phyloP scores from a whole-genome alignment of 2,888 invertebrate species.

The Bombylius major region DNA sequence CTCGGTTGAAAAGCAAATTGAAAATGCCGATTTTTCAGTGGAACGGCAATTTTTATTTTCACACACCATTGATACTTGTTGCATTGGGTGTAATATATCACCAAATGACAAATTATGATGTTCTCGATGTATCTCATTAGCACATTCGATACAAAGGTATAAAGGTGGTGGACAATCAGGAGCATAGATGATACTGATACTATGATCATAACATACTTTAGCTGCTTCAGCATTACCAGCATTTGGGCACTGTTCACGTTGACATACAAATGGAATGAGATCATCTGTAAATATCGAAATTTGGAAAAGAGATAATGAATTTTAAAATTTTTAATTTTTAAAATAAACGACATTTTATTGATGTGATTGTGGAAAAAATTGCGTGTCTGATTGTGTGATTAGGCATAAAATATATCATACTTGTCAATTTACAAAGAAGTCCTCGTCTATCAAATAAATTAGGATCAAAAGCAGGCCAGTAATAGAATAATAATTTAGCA shows the following conservation, averaged over 20 bases:
- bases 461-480: slow-evolving; percentile 97
- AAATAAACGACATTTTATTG: background rate
- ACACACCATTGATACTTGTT: slow-evolving; percentile 87
- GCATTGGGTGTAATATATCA: slow-evolving; percentile 84
- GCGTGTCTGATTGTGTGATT: no score
- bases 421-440: slow-evolving; percentile 74
- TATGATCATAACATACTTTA: slow-evolving; percentile 90
- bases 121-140: slow-evolving; percentile 79
- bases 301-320: background rate
- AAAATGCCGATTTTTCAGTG: slow-evolving; percentile 79
- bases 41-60: slow-evolving; percentile 97
- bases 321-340: background rate
- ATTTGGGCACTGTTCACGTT: slow-evolving; percentile 83
- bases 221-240: slow-evolving; percentile 75
- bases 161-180: slow-evolving; percentile 85
- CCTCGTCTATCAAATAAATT: slow-evolving; percentile 83
- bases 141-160: slow-evolving; percentile 92
- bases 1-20: slow-evolving; percentile 93
- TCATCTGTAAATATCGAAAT: slow-evolving; percentile 42
- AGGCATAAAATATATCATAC: slow-evolving; percentile 36
- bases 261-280: slow-evolving; percentile 70
- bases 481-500: slow-evolving; percentile 92
- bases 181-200: slow-evolving; percentile 75
- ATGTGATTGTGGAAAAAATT: background rate
- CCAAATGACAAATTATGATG: slow-evolving; percentile 75